Base-by-base conservation (phyloP, 1,140 invertebrate species). In the Bombus vancouverensis region DNA sequence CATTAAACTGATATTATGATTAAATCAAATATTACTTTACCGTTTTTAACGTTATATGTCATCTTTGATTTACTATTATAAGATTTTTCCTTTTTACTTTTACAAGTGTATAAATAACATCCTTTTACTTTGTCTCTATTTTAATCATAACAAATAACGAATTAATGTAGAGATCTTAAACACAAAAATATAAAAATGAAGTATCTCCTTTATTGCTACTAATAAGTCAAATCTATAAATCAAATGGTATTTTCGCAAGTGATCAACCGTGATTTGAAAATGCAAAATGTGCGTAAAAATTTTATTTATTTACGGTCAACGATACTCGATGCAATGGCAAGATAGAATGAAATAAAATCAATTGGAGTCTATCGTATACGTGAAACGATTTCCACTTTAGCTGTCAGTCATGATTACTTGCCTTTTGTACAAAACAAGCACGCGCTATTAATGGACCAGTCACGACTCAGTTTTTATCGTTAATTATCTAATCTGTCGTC, bases 311-410 rank as follows among this genome's bases (percentile, higher is more conserved):
- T 32, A 42, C 12, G 15, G 9, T 3, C 34, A 25, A 32, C 9
- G 9, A 53, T 28, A 15, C 13, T 34, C 13, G 8, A 47, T 2
- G 18, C 22, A 32, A 6, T 22, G 42, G 5, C 13, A 47, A 42
- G 68, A 70, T 66, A 42, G 70, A 77, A 68, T 73, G 59, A 79
- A 85, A 65, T 42, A 71, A 80, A 25, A 80, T 84, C 81, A 42
- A 88, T 87, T 83, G 53, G 6, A 34, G 39, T 44, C 53, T 28
- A 22, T 74, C 62, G 22, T 18, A 3, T 65, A 57, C 12, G 44
- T 47, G 42, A 72, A 71, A 87, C 47, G 57, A 87, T 37, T 80
- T 78, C 28, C 59, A 59, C 18, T 65, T 28, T 70, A 68, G 39
- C 62, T 70, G 77, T 80, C 62, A 32, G 12, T 68, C 74, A 44